Percentiles rank a stretch among this genome's conserved stretches.
Conservation (phyloP, 2,888 invertebrate species). For the Chrysina gloriosa region DNA sequence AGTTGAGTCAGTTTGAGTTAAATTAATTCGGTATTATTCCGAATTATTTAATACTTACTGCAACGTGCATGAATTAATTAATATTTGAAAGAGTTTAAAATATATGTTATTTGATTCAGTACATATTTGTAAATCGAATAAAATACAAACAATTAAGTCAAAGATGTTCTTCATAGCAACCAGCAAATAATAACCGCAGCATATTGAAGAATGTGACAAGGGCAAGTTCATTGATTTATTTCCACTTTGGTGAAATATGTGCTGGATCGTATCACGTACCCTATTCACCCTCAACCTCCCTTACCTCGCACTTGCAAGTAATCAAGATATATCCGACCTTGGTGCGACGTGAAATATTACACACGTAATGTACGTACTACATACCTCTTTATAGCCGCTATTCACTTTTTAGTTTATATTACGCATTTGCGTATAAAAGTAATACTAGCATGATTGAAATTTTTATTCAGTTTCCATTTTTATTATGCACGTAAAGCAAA, state of each 20-base stretch:
- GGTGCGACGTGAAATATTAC: slow-evolving; percentile 62
- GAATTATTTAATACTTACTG: no score
- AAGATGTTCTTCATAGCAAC: slow-evolving; percentile 28
- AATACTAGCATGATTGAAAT: no score
- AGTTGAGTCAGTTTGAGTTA: no score
- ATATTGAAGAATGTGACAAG: slow-evolving; percentile 60
- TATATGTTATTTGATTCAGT: no score
- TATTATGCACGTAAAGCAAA: no score
- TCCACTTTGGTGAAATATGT: slow-evolving; percentile 62
- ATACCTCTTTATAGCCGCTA: slow-evolving; percentile 61
- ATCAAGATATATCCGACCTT: slow-evolving; percentile 65
- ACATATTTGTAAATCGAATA: no score
- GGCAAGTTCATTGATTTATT: slow-evolving; percentile 62
- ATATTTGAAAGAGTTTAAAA: no score
- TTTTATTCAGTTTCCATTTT: no score
- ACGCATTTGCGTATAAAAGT: no score
- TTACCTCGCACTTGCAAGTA: slow-evolving; percentile 53
- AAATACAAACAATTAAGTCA: no score
- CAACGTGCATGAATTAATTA: no score
- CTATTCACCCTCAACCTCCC: slow-evolving; percentile 51
- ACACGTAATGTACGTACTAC: slow-evolving; percentile 60
- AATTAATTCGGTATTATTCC: no score
- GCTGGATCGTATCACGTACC: slow-evolving; percentile 61
- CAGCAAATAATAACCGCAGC: slow-evolving; percentile 48
- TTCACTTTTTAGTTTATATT: slow-evolving; percentile 63